phyloP scores from a whole-genome alignment of 1,140 invertebrate genomes.

The Marisa cornuarietis region DNA sequence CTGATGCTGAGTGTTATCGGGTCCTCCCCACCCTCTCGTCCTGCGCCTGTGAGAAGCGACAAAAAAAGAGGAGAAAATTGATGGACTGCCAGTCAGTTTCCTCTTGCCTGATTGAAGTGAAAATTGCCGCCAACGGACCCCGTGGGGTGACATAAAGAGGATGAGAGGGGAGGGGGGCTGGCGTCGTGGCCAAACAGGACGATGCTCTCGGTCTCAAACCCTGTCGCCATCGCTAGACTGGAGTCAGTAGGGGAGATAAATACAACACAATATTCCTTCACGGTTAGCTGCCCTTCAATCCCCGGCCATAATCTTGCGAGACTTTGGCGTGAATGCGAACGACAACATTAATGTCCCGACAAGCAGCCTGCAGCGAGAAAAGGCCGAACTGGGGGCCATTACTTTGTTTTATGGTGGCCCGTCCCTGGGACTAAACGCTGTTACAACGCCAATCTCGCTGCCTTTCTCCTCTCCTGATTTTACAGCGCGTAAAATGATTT shows the following conservation, averaged over 20 bases:
- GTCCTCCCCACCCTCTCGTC: too few species aligned
- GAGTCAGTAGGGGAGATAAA: conserved; percentile 23
- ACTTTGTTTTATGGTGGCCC: conserved; percentile 25
- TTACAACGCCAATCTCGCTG: conserved; percentile 28
- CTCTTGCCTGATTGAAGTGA: too few species aligned
- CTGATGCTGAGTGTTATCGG: too few species aligned
- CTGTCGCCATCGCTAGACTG: too few species aligned
- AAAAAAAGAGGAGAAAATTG: too few species aligned
- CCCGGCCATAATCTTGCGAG: conserved; percentile 19
- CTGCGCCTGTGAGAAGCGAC: too few species aligned
- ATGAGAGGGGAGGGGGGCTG: too few species aligned
- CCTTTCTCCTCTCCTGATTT: conserved; percentile 23
- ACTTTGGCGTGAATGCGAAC: conserved; percentile 24
- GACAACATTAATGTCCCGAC: conserved; percentile 25
- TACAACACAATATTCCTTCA: conserved; percentile 24
- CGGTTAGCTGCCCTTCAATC: conserved; percentile 13
- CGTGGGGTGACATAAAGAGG: too few species aligned
- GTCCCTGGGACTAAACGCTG: conserved; percentile 22
- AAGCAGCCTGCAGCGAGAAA: conserved; percentile 23
- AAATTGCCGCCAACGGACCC: too few species aligned
- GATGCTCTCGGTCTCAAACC: too few species aligned
- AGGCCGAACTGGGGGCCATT: conserved; percentile 23
- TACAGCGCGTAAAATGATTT: conserved; percentile 30
- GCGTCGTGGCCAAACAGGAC: too few species aligned
- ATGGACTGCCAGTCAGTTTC: too few species aligned